These are phyloP conservation scores for Thereuonema tuberculata DNA, from an alignment of 1,140 invertebrate genomes.

Conservation along the genomic window DNA sequence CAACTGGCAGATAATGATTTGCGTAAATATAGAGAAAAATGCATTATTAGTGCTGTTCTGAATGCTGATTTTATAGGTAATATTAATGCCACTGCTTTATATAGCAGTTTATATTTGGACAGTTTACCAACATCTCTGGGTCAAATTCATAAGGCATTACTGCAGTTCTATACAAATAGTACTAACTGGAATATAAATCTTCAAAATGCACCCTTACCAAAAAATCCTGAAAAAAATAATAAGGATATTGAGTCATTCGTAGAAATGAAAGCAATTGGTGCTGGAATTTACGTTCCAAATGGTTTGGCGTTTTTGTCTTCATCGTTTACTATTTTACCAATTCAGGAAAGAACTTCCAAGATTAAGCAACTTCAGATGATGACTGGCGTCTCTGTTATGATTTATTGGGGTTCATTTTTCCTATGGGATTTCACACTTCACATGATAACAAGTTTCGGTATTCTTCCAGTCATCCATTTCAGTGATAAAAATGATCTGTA, in stretches of 20 bases:
- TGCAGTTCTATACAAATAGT: not conserved
- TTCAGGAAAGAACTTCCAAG: constrained; percentile 9
- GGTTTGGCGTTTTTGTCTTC: constrained; percentile 44
- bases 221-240: not conserved
- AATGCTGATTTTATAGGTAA: not conserved
- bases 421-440: constrained; percentile 4
- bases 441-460: no score
- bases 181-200: no score
- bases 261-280: not conserved
- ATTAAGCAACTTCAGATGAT: constrained; percentile 19
- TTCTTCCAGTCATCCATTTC: no score
- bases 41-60: not conserved
- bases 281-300: constrained; percentile 1
- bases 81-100: not conserved
- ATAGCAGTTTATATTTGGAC: not conserved
- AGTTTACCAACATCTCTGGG: not conserved
- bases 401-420: constrained; percentile 7
- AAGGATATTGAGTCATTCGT: not conserved
- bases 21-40: not conserved
- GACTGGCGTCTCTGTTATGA: constrained; percentile 15
- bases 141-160: not conserved
- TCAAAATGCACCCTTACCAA: not conserved
- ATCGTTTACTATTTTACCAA: constrained; percentile 1
- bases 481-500: no score
- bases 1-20: not conserved